A percentile compares a stretch with the other conserved stretches of the same genome.
Evolutionary conservation across 1,140 invertebrate species (phyloP).

Genomic region (Drosophila nasuta): DNA sequence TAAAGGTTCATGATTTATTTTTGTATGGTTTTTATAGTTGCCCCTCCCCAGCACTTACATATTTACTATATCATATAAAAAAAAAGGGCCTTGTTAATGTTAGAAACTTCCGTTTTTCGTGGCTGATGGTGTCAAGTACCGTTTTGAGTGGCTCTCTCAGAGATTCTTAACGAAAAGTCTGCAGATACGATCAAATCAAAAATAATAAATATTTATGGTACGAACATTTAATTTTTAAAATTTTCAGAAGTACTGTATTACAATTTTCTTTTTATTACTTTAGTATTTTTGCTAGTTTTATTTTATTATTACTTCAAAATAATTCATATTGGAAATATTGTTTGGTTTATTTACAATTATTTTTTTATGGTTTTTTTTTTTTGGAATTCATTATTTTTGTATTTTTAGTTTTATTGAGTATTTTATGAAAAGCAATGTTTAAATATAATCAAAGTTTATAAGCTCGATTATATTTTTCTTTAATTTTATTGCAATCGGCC

Average conservation of each 20-base stretch:
- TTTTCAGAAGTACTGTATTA: background rate
- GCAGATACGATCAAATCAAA: background rate
- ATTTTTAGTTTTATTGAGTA: too few species aligned
- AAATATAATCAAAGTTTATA: background rate
- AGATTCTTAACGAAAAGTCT: background rate
- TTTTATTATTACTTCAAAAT: too few species aligned
- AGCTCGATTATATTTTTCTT: background rate
- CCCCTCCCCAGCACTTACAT: background rate
- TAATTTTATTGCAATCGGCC: slow-evolving; percentile 19
- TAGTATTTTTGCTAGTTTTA: too few species aligned
- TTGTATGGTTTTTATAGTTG: slow-evolving; percentile 26
- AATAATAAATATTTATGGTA: background rate
- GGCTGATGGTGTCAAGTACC: slow-evolving; percentile 9
- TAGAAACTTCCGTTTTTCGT: slow-evolving; percentile 30
- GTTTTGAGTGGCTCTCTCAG: background rate
- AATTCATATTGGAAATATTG: too few species aligned
- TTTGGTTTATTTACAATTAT: too few species aligned
- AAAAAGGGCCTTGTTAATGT: slow-evolving; percentile 23
- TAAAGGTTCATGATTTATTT: slow-evolving; percentile 37
- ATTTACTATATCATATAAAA: background rate
- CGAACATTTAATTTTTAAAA: background rate
- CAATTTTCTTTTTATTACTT: background rate
- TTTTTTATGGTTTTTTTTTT: too few species aligned
- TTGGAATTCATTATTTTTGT: too few species aligned
- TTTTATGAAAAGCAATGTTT: background rate